phyloP scores from a whole-genome alignment of 2,888 invertebrate species.

The Phyllotreta striolata region DNA sequence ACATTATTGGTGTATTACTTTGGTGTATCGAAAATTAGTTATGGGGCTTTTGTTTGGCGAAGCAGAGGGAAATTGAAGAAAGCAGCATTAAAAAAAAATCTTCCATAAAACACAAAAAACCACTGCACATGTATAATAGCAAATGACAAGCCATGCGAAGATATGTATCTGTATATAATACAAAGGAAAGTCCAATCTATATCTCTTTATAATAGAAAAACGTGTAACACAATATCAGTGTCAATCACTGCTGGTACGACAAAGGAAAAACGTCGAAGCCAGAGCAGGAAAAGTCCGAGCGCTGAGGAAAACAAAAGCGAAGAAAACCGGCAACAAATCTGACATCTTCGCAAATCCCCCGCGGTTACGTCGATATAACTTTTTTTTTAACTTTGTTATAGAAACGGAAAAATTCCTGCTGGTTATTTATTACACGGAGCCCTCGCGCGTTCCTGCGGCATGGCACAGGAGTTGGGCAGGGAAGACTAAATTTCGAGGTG shows the following conservation, averaged over 20 bases:
- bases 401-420: slow-evolving; percentile 2
- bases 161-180: slow-evolving; percentile 11
- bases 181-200: no score
- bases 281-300: background rate
- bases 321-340: slow-evolving; percentile 1
- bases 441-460: no score
- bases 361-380: slow-evolving; percentile 1
- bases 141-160: background rate
- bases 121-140: no score
- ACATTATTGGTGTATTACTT: no score
- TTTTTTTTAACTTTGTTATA: slow-evolving; percentile 6
- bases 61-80: no score
- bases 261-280: slow-evolving; percentile 9
- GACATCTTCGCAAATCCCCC: slow-evolving; percentile 1
- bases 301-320: background rate
- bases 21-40: no score
- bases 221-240: background rate
- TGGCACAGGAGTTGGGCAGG: no score
- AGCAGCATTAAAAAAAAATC: no score
- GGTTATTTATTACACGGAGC: background rate
- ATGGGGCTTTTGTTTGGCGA: no score
- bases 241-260: background rate
- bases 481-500: no score
- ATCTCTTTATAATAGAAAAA: slow-evolving; percentile 2
- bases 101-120: no score